Base-by-base conservation (phyloP, 2,113 vertebrate genomes). In the Oenanthe oenanthe region DNA sequence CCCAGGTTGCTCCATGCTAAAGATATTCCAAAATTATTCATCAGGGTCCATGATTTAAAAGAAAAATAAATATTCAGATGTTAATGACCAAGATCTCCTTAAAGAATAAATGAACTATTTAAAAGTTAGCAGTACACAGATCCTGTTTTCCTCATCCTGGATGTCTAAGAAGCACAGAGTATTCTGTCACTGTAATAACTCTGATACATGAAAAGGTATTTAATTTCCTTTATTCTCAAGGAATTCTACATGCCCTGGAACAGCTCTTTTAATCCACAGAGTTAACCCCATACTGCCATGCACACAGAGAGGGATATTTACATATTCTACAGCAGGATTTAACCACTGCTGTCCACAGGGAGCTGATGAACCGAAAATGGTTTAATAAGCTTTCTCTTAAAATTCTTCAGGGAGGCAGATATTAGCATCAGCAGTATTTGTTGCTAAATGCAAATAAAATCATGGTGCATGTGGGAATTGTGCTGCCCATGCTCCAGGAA, bases 391-490 rank as follows among this genome's bases (percentile, higher is more conserved):
- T 89, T 97, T 95, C 93, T 92, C 88, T 97, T 73, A 28, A 75
- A 73, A 79, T 78, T 81, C 95, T 95, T 93, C 17, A 36, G 88
- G 65, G 91, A 95, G 81, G 53, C 45, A 67, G 87, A 92, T 96
- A 91, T 91, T 93, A 95, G n/a, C 90, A 95, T 96, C 92, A 96
- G 80, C 74, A 89, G 62, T 97, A 78, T 95, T 75, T 91, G 89
- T 81, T 97, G 85, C 85, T 89, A 94, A 97, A 97, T 83, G 91
- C 88, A 96, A 97, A 96, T 80, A 93, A 95, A 97, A 89, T 79
- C 89, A 76, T 47, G 94, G 42, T 31, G 47, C 86, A 60, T 18
- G 26, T 10, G 93, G 92, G 83, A 96, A 93, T 73, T 95, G 77
- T 14, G 79, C 86, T 78, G 81, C 92, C 92, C 84, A 17, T 34